Conservation (phyloP, 2,113 vertebrate species). For the Nannospalax galili region DNA sequence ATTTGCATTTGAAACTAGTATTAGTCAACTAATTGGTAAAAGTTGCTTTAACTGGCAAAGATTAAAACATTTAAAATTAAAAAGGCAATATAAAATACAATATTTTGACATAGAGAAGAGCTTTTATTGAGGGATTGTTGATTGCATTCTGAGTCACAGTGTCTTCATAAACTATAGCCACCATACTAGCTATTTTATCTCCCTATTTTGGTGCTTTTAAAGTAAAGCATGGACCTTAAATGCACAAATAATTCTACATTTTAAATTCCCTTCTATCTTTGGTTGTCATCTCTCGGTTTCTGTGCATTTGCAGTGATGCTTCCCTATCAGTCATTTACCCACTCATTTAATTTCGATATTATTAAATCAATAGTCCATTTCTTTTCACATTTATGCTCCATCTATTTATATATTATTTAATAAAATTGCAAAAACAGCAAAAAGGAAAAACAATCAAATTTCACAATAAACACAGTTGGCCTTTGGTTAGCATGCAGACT, state of each 20-base stretch:
- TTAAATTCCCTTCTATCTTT: neutral
- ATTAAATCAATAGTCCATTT: slow-evolving; percentile 6
- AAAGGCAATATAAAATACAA: neutral
- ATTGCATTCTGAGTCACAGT: neutral
- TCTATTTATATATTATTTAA: neutral
- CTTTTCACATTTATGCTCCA: neutral
- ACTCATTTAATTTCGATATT: slow-evolving; percentile 35
- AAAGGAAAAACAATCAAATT: slow-evolving; percentile 26
- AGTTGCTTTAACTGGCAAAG: neutral
- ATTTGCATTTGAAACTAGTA: neutral
- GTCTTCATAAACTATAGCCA: slow-evolving; percentile 18
- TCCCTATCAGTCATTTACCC: neutral
- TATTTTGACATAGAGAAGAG: neutral
- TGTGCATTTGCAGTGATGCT: neutral
- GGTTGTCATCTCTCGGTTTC: neutral
- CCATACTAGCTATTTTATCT: neutral
- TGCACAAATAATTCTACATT: slow-evolving; percentile 7
- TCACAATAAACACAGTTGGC: neutral
- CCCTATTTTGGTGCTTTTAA: neutral
- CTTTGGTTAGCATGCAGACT: neutral
- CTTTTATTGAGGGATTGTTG: neutral
- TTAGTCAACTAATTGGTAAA: slow-evolving; percentile 25
- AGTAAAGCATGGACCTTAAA: neutral
- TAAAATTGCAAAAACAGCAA: slow-evolving; percentile 10
- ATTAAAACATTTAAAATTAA: slow-evolving; percentile 39